phyloP scores from a whole-genome alignment of 2,888 invertebrate species.

The Silvanus unidentatus region DNA sequence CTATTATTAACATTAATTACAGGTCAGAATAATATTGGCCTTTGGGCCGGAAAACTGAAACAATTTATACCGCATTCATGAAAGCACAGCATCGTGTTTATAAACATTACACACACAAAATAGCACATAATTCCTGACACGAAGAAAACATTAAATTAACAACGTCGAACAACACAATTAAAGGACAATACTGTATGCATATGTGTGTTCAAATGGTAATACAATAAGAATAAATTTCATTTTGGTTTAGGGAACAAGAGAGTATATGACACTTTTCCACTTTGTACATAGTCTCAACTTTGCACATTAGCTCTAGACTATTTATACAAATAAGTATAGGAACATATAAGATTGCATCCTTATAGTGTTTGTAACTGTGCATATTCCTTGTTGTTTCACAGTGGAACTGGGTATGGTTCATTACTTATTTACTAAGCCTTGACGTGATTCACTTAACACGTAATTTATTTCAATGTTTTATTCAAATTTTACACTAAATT shows the following conservation, averaged over 20 bases:
- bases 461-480: conserved; percentile 4
- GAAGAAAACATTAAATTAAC: neutral
- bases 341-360: neutral
- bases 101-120: too few relatives aligned
- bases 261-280: too few relatives aligned
- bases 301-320: neutral
- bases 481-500: neutral
- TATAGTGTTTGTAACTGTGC: too few relatives aligned
- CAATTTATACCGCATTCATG: too few relatives aligned
- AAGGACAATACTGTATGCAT: too few relatives aligned
- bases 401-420: neutral
- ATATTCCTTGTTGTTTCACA: too few relatives aligned
- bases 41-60: too few relatives aligned
- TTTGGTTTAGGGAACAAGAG: too few relatives aligned
- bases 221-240: conserved; percentile 1
- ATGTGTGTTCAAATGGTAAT: too few relatives aligned
- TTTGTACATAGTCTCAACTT: neutral
- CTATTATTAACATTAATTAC: too few relatives aligned
- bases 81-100: too few relatives aligned
- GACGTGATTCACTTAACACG: conserved; percentile 3
- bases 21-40: too few relatives aligned
- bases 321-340: neutral
- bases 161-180: neutral
- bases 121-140: neutral
- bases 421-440: conserved; percentile 6